Percentiles rank a stretch among this genome's conserved stretches.
phyloP scores from a whole-genome alignment of 2,888 invertebrate genomes.

The Cephonodes hylas region DNA sequence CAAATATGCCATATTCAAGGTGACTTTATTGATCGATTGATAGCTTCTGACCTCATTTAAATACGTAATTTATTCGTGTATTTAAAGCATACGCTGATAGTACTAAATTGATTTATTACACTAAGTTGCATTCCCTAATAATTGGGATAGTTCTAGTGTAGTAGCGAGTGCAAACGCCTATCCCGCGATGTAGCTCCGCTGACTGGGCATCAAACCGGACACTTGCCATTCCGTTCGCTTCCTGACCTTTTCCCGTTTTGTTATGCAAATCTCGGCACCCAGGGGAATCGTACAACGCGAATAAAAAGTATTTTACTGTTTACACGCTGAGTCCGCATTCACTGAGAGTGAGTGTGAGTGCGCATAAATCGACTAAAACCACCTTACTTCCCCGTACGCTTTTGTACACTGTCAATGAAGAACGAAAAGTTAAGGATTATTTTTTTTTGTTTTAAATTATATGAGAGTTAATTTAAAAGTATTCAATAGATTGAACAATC shows the following conservation, averaged over 20 bases:
- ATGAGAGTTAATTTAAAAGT: too few species aligned
- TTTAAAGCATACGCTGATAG: neutral
- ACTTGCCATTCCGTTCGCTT: constrained; percentile 79
- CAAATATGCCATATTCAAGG: too few species aligned
- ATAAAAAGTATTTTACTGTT: constrained; percentile 78
- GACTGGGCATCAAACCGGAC: constrained; percentile 74
- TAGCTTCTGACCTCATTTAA: neutral
- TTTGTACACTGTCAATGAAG: constrained; percentile 20
- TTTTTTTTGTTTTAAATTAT: too few species aligned
- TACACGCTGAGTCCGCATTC: constrained; percentile 73
- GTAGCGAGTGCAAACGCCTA: constrained; percentile 36
- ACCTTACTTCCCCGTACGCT: constrained; percentile 41
- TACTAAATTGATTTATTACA: neutral
- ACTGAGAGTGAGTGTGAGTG: constrained; percentile 65
- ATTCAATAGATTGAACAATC: too few species aligned
- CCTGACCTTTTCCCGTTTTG: constrained; percentile 80
- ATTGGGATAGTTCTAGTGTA: constrained; percentile 37
- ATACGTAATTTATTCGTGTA: neutral
- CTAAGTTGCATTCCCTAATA: constrained; percentile 15
- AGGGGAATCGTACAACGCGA: constrained; percentile 74
- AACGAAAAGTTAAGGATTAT: neutral
- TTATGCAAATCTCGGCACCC: constrained; percentile 75
- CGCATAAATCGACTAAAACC: constrained; percentile 68
- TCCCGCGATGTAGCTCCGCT: constrained; percentile 55
- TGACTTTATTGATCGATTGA: neutral